phyloP scores from a whole-genome alignment of 2,888 invertebrate species.

The Dilophus febrilis region DNA sequence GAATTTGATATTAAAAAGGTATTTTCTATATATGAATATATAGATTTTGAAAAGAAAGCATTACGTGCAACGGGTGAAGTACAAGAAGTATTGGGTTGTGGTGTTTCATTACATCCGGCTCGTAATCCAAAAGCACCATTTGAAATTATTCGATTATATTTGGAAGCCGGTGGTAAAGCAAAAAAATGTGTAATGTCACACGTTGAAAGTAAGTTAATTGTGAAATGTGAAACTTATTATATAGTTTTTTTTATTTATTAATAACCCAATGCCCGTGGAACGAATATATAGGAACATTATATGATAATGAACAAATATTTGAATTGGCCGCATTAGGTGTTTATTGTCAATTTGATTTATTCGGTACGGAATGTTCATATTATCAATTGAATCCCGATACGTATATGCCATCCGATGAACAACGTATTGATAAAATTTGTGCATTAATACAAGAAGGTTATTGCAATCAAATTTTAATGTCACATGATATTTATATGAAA shows the following conservation, averaged over 20 bases:
- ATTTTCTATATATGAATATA: too few relatives aligned
- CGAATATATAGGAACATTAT: slow-evolving; percentile 50
- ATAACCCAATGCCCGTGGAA: too few relatives aligned
- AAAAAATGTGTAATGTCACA: slow-evolving; percentile 67
- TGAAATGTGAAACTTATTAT: too few relatives aligned
- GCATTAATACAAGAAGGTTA: slow-evolving; percentile 43
- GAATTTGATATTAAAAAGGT: too few relatives aligned
- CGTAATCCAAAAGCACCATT: slow-evolving; percentile 49
- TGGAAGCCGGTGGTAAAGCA: slow-evolving; percentile 59
- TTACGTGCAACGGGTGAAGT: slow-evolving; percentile 51
- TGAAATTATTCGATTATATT: slow-evolving; percentile 56
- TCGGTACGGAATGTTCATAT: slow-evolving; percentile 59
- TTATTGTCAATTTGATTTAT: slow-evolving; percentile 65
- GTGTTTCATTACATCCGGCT: slow-evolving; percentile 70
- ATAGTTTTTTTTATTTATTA: too few relatives aligned
- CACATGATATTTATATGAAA: slow-evolving; percentile 74
- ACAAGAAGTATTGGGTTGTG: slow-evolving; percentile 47
- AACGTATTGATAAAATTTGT: slow-evolving; percentile 45
- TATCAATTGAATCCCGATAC: slow-evolving; percentile 47
- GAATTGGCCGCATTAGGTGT: slow-evolving; percentile 52
- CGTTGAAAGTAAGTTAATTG: slow-evolving; percentile 55
- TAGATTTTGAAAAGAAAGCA: slow-evolving; percentile 54
- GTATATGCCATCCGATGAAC: slow-evolving; percentile 67
- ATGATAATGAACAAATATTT: slow-evolving; percentile 36
- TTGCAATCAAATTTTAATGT: slow-evolving; percentile 45